A percentile compares a stretch with the other conserved stretches of the same genome.
Conservation (phyloP, 2,888 invertebrate species). For the Serripes groenlandicus region DNA sequence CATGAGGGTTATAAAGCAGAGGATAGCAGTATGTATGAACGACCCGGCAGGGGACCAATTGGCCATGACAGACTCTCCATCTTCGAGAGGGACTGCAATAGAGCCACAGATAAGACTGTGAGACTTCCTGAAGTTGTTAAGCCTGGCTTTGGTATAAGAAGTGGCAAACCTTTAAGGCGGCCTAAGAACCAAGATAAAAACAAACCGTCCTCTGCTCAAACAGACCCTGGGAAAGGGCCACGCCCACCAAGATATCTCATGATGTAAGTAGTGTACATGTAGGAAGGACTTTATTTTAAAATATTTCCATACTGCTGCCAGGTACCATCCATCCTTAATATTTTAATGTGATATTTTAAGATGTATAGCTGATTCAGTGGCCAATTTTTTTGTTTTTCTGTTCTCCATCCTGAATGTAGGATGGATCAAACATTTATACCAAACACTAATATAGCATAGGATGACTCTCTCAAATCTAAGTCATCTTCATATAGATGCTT, state of each 20-base stretch:
- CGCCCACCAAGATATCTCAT: conserved; percentile 64
- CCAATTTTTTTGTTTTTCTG: no score
- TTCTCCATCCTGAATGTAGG: no score
- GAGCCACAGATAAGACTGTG: conserved; percentile 79
- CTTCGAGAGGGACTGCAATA: conserved; percentile 73
- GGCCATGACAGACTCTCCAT: conserved; percentile 73
- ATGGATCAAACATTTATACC: no score
- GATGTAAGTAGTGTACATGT: conserved; percentile 64
- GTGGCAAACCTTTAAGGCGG: conserved; percentile 66
- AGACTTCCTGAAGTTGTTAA: conserved; percentile 77
- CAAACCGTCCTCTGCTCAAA: conserved; percentile 54
- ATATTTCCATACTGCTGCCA: no score
- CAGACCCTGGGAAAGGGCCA: conserved; percentile 60
- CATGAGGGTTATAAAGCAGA: conserved; percentile 88
- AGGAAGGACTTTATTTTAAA: no score
- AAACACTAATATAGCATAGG: no score
- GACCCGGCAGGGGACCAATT: conserved; percentile 69
- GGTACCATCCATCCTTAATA: no score
- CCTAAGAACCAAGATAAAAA: conserved; percentile 44
- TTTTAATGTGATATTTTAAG: no score
- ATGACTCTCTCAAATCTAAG: no score
- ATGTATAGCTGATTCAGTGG: no score
- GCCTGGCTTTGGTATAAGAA: conserved; percentile 78
- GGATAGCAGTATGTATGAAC: conserved; percentile 77
- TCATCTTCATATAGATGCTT: no score